These are phyloP conservation scores for Plutella xylostella DNA, from an alignment of 2,888 invertebrate species.

Conservation along the genomic window DNA sequence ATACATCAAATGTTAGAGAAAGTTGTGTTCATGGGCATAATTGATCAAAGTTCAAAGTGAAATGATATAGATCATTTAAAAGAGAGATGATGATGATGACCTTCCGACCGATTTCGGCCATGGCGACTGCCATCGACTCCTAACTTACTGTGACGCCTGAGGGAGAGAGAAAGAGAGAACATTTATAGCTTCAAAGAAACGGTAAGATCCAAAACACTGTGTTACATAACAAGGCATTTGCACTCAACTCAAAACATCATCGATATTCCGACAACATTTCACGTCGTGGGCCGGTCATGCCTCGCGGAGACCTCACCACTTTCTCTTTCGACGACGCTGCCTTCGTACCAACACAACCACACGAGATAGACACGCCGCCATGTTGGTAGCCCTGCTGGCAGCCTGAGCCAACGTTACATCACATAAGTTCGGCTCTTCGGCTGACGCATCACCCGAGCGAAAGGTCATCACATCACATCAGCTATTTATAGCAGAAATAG, in stretches of 20 bases:
- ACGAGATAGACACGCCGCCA: constrained; percentile 17
- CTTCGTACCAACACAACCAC: constrained; percentile 25
- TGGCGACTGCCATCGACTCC: too few relatives aligned
- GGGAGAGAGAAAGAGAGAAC: too few relatives aligned
- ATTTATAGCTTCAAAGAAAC: too few relatives aligned
- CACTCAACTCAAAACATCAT: not conserved
- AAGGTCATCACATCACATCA: constrained; percentile 52
- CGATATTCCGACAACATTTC: not conserved
- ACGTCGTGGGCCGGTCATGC: constrained; percentile 29
- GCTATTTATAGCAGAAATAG: constrained; percentile 43
- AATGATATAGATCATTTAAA: too few relatives aligned
- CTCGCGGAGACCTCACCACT: constrained; percentile 49
- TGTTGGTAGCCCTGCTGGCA: not conserved
- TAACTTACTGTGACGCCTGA: too few relatives aligned
- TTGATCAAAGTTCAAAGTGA: too few relatives aligned
- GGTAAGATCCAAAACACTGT: not conserved
- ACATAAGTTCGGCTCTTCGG: constrained; percentile 33
- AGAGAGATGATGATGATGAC: too few relatives aligned
- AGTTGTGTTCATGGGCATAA: too few relatives aligned
- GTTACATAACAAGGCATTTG: not conserved
- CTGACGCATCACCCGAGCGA: constrained; percentile 57
- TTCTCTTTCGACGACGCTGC: constrained; percentile 56
- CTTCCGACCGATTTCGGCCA: too few relatives aligned
- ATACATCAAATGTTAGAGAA: too few relatives aligned
- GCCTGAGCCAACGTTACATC: constrained; percentile 37